These are phyloP conservation scores for Panorpa germanica DNA, from an alignment of 2,888 invertebrate species.

Conservation along the genomic window DNA sequence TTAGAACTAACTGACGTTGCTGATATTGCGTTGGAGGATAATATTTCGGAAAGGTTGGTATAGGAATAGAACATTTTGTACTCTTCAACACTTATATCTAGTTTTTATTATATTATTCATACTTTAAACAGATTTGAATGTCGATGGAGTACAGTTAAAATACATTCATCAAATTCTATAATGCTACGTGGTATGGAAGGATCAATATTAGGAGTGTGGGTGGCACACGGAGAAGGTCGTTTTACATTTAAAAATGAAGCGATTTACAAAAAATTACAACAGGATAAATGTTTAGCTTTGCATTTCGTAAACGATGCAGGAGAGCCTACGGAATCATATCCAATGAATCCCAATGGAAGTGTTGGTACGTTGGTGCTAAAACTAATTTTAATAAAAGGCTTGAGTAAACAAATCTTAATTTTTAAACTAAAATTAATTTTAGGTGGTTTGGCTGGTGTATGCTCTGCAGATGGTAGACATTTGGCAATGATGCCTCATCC, in stretches of 20 bases:
- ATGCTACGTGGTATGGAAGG: conserved; percentile 83
- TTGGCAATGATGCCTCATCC: conserved; percentile 98
- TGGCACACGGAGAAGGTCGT: conserved; percentile 89
- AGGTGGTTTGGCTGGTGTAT: conserved; percentile 76
- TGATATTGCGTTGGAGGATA: conserved; percentile 61
- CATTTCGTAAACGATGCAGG: conserved; percentile 71
- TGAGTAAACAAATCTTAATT: conserved; percentile 1
- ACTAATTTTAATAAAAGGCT: conserved; percentile 5
- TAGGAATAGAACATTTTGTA: conserved; percentile 31
- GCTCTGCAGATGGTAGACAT: conserved; percentile 81
- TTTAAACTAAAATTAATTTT: conserved; percentile 13
- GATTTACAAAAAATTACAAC: conserved; percentile 28
- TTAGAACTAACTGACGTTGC: conserved; percentile 21
- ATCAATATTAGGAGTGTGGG: conserved; percentile 86
- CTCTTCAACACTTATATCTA: conserved; percentile 8
- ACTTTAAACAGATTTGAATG: conserved; percentile 33
- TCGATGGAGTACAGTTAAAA: conserved; percentile 57
- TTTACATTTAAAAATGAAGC: conserved; percentile 36
- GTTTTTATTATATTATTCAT: no score
- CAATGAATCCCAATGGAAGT: conserved; percentile 91
- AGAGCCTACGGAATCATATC: conserved; percentile 60
- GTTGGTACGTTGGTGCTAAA: conserved; percentile 27
- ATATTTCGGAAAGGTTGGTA: conserved; percentile 75
- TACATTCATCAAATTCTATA: conserved; percentile 43
- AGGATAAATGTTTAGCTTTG: conserved; percentile 49